Conservation (phyloP, 2,113 vertebrate species). For the Archilochus colubris region DNA sequence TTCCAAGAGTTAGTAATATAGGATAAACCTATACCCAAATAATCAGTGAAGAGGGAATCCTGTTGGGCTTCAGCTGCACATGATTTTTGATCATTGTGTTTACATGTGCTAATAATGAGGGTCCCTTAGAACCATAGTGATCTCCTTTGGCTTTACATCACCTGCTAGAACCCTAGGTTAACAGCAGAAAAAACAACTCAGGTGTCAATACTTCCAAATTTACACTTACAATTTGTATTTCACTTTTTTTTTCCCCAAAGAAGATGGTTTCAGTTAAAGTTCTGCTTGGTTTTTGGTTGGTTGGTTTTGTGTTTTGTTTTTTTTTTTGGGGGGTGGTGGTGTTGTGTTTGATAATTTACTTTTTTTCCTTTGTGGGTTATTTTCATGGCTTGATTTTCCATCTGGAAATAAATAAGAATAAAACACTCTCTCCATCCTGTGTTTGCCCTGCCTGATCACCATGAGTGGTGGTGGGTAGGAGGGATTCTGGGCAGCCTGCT, state of each 20-base stretch:
- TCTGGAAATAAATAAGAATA: conserved; percentile 27
- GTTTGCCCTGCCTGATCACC: conserved; percentile 47
- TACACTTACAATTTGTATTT: neutral
- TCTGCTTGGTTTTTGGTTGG: neutral
- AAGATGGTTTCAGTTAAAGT: neutral
- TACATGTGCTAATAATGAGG: neutral
- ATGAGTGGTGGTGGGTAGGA: conserved; percentile 36
- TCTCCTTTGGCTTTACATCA: neutral
- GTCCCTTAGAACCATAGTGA: neutral
- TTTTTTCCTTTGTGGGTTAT: neutral
- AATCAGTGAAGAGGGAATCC: neutral
- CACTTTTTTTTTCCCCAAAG: neutral
- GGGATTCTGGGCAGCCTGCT: conserved; percentile 57
- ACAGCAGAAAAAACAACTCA: neutral
- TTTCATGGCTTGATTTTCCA: neutral
- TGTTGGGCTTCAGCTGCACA: neutral
- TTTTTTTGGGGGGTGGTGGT: too few species aligned
- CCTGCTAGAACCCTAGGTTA: neutral
- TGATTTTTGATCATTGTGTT: neutral
- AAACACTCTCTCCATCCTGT: neutral
- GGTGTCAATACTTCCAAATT: neutral
- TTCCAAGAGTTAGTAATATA: neutral
- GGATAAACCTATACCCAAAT: neutral
- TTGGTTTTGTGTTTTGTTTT: too few species aligned
- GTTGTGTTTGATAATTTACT: too few species aligned